Base-by-base conservation (phyloP, 2,888 invertebrate species). In the Sclerodermus sp. region DNA sequence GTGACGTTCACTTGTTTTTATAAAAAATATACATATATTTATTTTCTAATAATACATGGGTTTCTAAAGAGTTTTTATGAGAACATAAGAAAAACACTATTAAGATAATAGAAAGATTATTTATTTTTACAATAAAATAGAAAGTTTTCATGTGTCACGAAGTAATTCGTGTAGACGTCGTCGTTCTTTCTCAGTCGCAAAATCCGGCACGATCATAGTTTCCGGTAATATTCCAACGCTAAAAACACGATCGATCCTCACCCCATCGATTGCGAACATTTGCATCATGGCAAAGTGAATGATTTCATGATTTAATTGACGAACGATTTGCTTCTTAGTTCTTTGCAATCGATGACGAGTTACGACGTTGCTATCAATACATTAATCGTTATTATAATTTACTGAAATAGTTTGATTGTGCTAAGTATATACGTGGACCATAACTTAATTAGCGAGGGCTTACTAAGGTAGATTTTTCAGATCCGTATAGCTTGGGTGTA, bases 211-310 rank as follows among this genome's bases (percentile, higher is more conserved):
- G 16, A 58, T 55, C 38, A 58, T 51, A 30, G 62, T 58, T 49
- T 64, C 62, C 45, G 62, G 61, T 29, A 68, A 61, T 62, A 73
- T 71, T 46, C 74, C 74, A 41, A 73, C 45, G 40, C 84, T 84
- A 71, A 87, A 87, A 66, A 85, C 83, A 23, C 87, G 76, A 64
- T 87, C 86, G 12, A 87, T 82, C 66, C 85, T 78, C 0, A 86
- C 84, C 12, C 87, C 85, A 51, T 85, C 85, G 50, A 87, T 67
- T 1, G 87, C 87, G 63, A 82, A 83, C 6, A 82, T 76, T 67
- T 87, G 87, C 47, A 86, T 80, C 55, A 80, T 80, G 71, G 87
- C 84, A 62, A 86, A 84, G 59, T 81, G 81, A 60, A 80, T 80
- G 1, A 87, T 80, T 71, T 87, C 87, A 47, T 75, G 81, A 78